A percentile compares a stretch with the other conserved stretches of the same genome.
These are phyloP conservation scores for Triplophysa tibetana DNA, from an alignment of 2,113 vertebrate species.

Conservation along the genomic window DNA sequence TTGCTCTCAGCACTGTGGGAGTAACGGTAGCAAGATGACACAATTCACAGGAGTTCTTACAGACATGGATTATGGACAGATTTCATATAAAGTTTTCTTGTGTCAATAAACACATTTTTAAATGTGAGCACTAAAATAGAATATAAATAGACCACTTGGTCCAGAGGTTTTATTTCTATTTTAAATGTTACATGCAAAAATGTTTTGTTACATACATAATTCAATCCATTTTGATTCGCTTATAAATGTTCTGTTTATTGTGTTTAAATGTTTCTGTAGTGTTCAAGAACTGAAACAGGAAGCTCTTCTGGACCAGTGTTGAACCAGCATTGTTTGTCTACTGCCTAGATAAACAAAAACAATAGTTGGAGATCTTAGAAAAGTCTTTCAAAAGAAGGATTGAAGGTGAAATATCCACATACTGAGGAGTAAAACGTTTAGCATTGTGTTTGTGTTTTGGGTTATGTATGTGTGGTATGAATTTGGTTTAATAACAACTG, in stretches of 20 bases:
- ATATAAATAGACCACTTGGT: not conserved
- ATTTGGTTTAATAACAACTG: not conserved
- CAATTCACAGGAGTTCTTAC: not conserved
- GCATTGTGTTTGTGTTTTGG: not conserved
- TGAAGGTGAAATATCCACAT: slow-evolving; percentile 25
- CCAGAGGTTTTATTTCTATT: too few species aligned
- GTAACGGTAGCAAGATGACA: slow-evolving; percentile 24
- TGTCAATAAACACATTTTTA: slow-evolving; percentile 27
- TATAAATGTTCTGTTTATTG: too few species aligned
- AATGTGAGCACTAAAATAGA: not conserved
- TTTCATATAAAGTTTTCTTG: slow-evolving; percentile 38
- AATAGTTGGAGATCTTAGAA: not conserved
- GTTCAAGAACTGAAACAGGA: too few species aligned
- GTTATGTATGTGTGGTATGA: not conserved
- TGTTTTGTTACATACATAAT: too few species aligned
- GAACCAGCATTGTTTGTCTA: too few species aligned
- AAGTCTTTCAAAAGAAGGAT: too few species aligned
- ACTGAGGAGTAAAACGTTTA: not conserved
- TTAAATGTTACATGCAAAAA: too few species aligned
- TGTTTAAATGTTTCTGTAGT: too few species aligned
- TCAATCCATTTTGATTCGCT: too few species aligned
- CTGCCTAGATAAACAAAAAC: slow-evolving; percentile 32
- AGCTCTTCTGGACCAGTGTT: too few species aligned
- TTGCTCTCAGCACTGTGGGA: slow-evolving; percentile 38
- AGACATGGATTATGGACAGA: not conserved